These are phyloP conservation scores for Acrobasis repandana DNA, from an alignment of 2,888 invertebrate genomes.

Conservation along the genomic window DNA sequence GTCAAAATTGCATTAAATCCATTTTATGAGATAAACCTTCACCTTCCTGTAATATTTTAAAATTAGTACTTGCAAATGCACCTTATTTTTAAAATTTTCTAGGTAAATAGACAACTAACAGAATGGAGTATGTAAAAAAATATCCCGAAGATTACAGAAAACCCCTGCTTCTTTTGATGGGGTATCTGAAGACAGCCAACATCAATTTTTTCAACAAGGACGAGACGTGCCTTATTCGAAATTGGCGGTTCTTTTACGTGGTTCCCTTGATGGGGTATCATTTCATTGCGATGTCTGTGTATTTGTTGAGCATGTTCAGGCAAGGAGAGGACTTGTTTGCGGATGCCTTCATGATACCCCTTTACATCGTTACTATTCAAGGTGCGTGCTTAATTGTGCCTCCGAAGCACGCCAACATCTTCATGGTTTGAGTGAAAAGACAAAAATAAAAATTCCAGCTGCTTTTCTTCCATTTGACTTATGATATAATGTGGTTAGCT, in stretches of 20 bases:
- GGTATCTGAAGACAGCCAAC: not conserved
- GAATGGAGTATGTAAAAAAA: not conserved
- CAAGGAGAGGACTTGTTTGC: not conserved
- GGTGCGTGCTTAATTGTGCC: not conserved
- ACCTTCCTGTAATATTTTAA: too few relatives aligned
- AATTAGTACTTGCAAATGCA: not conserved
- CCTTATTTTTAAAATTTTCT: not conserved
- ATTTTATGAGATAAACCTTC: too few relatives aligned
- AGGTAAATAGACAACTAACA: not conserved
- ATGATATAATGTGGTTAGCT: too few relatives aligned
- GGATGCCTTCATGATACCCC: not conserved
- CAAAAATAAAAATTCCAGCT: too few relatives aligned
- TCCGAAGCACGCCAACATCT: not conserved
- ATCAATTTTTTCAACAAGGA: not conserved
- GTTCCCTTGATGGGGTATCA: not conserved
- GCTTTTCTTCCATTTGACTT: too few relatives aligned
- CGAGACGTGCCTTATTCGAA: not conserved
- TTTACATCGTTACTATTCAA: not conserved
- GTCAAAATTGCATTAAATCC: too few relatives aligned
- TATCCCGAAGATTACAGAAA: not conserved
- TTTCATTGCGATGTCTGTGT: not conserved
- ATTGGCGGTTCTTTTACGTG: constrained; percentile 3
- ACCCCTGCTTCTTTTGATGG: not conserved
- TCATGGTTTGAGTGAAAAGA: too few relatives aligned
- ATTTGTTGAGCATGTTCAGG: not conserved